Evolutionary conservation across 1,140 invertebrate species (phyloP).

Genomic region (Drosophila nikananu): DNA sequence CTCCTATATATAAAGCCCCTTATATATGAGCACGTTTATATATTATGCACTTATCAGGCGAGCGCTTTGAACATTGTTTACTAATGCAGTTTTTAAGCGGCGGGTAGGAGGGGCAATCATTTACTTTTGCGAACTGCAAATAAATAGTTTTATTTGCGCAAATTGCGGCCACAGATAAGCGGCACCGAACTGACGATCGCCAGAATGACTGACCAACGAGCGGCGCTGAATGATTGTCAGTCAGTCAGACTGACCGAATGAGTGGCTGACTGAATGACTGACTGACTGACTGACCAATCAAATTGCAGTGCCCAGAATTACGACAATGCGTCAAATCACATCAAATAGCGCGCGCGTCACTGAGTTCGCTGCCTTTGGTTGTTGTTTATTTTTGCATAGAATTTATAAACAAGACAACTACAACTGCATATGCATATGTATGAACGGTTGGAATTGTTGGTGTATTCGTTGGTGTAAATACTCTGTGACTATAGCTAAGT

Average conservation of each 20-base stretch:
- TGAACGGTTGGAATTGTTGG: conserved; percentile 31
- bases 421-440: conserved; percentile 34
- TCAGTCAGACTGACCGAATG: conserved; percentile 8
- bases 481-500: not conserved
- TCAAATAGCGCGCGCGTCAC: conserved; percentile 68
- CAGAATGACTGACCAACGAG: conserved; percentile 21
- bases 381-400: conserved; percentile 51
- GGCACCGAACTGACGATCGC: conserved; percentile 39
- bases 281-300: conserved; percentile 55
- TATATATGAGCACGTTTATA: conserved; percentile 22
- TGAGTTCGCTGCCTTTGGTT: conserved; percentile 16
- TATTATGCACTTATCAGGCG: conserved; percentile 56
- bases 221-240: conserved; percentile 15
- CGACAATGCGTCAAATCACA: conserved; percentile 77
- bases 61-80: conserved; percentile 69
- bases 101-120: conserved; percentile 16
- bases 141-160: conserved; percentile 82
- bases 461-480: conserved; percentile 16
- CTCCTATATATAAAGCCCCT: conserved; percentile 8
- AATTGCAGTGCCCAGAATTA: conserved; percentile 29
- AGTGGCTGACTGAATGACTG: conserved; percentile 13
- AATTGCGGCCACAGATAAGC: conserved; percentile 75
- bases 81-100: conserved; percentile 45
- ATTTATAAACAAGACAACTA: conserved; percentile 46
- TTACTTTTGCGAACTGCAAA: conserved; percentile 48